Percentiles rank a stretch among this genome's conserved stretches.
phyloP scores from a whole-genome alignment of 2,797 vertebrate genomes.

The Bradypus variegatus region DNA sequence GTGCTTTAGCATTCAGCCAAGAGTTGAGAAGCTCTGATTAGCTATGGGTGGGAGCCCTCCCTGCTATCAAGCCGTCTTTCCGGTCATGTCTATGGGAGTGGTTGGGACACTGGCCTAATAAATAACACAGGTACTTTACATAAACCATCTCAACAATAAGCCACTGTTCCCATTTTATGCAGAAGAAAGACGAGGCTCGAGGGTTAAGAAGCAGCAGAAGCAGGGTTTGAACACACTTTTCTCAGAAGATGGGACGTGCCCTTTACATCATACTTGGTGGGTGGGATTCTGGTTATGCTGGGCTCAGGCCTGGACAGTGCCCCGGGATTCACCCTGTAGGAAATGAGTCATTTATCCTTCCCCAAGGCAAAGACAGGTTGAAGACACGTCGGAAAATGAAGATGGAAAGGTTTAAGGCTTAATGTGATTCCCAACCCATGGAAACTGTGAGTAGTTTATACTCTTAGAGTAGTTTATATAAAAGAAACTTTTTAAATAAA shows the following conservation, averaged over 20 bases:
- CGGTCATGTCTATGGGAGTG: background rate
- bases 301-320: background rate
- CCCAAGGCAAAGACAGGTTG: background rate
- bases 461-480: background rate
- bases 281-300: background rate
- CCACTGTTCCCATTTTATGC: background rate
- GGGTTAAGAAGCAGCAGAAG: background rate
- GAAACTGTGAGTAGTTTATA: background rate
- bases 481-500: background rate
- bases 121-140: background rate
- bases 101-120: background rate
- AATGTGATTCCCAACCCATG: background rate
- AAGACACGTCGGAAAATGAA: conserved; percentile 1
- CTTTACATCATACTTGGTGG: background rate
- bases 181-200: background rate
- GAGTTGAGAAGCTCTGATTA: background rate
- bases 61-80: background rate
- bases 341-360: background rate
- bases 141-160: background rate
- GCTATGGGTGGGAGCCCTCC: background rate
- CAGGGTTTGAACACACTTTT: rapidly evolving
- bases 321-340: background rate
- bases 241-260: background rate
- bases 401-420: background rate
- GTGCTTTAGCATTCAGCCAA: background rate